Conservation (phyloP, 2,888 invertebrate genomes). For the Diadegma fenestrale region DNA sequence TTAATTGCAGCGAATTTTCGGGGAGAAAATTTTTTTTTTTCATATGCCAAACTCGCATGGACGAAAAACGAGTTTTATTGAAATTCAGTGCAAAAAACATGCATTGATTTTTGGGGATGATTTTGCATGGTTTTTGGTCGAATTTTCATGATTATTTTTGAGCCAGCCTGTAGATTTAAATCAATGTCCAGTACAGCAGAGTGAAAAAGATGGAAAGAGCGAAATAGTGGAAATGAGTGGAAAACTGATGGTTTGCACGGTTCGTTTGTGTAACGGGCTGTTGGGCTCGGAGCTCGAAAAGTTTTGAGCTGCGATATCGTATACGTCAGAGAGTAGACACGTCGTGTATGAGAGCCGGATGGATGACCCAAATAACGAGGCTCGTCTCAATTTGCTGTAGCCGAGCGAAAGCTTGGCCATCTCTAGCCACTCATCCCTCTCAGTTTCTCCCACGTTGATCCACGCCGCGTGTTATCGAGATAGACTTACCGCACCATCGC, state of each 20-base stretch:
- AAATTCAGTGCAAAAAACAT: neutral
- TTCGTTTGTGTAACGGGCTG: constrained; percentile 31
- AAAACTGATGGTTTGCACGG: constrained; percentile 49
- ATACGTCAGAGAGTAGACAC: constrained; percentile 56
- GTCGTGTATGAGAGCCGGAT: constrained; percentile 48
- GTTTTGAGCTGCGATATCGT: constrained; percentile 48
- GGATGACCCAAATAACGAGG: constrained; percentile 65
- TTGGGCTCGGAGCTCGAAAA: constrained; percentile 37
- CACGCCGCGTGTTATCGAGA: neutral
- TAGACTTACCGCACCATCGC: neutral
- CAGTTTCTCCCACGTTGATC: constrained; percentile 17
- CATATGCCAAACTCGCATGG: too few relatives aligned
- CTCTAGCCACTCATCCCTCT: constrained; percentile 1
- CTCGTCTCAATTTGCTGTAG: constrained; percentile 60
- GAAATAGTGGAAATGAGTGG: constrained; percentile 33
- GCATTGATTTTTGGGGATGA: too few relatives aligned
- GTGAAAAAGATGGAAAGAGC: constrained; percentile 1
- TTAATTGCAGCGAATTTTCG: too few relatives aligned
- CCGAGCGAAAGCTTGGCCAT: constrained; percentile 27
- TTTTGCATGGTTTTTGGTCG: neutral
- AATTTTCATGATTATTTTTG: neutral
- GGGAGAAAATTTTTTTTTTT: too few relatives aligned
- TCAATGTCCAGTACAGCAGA: constrained; percentile 24
- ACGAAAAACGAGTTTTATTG: too few relatives aligned
- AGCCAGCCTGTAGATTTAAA: neutral